Evolutionary conservation across 2,113 vertebrate species (phyloP), one percentile per base, ranked within the genome.

Genomic region (Gadus chalcogrammus): DNA sequence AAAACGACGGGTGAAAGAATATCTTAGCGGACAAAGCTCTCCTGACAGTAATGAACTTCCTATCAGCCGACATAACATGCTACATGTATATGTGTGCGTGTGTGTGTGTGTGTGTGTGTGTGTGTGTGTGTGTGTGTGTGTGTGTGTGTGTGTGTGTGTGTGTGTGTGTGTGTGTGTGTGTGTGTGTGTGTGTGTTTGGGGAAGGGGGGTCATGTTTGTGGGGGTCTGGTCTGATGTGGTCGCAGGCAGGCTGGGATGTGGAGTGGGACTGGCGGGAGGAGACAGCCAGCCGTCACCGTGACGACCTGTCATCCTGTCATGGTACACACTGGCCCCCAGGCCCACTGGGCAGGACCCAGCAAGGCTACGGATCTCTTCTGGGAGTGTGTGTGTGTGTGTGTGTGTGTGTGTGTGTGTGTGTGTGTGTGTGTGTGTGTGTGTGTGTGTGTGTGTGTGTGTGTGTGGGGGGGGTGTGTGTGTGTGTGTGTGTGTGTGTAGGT

Each of bases 291-390:
- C 68, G 42, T 84, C 91, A 90, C 88, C 84, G 65, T 90, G 91
- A 94, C 70, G 92, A 87, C 88, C 89, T 94, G 93, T 95, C 94
- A 94, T 90, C 83, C 89, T 93, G 93, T 95, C 92, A 95, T n/a
- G 55, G 55, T n/a, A 16, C 70, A 88, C 73, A 82, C 71, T 70
- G 80, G 91, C 91, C 93, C 94, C 83, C 84, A 85, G 91, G 93
- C 91, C 86, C 78, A 81, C 79, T 80, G 79, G 74, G 31, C 86
- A 77, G 86, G 77, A 48, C 42, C 8, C 38, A 11, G 42, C 12
- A 13, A 48, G 84, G 83, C 73, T 31, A 61, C 63, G 70, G 65
- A 76, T 79, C 76, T 72, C 61, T 28, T 24, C 61, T 77, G 78
- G 71, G 31, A 35, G 31, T 5, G 31, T 5, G 31, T 5, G 31